Conservation (phyloP, 2,888 invertebrate species). For the Drosophila subsilvestris region DNA sequence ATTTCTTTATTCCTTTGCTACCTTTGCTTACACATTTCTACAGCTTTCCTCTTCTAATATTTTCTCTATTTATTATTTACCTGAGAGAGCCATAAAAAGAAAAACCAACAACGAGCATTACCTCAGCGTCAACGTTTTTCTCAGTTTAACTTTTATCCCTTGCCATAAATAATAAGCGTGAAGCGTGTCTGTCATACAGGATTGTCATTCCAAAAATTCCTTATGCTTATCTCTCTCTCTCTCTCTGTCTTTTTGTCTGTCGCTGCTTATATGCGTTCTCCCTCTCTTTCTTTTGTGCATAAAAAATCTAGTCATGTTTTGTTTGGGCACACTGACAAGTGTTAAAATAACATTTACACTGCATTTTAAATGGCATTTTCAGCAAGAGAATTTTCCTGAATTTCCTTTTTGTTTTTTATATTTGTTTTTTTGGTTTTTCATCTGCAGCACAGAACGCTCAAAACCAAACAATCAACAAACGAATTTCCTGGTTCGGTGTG, state of each 20-base stretch:
- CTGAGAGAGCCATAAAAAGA: background rate
- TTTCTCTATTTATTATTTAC: background rate
- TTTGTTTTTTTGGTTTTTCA: background rate
- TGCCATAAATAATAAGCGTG: slow-evolving; percentile 47
- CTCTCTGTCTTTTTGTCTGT: background rate
- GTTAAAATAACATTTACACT: slow-evolving; percentile 56
- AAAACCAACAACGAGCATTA: background rate
- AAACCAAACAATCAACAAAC: slow-evolving; percentile 41
- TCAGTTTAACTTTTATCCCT: slow-evolving; percentile 28
- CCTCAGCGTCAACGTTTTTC: slow-evolving; percentile 2
- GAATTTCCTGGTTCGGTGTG: slow-evolving; percentile 31
- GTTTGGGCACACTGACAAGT: slow-evolving; percentile 48
- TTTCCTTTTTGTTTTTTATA: slow-evolving; percentile 1
- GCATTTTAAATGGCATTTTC: slow-evolving; percentile 49
- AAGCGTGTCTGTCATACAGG: slow-evolving; percentile 19
- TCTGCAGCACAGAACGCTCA: slow-evolving; percentile 2
- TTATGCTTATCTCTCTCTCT: slow-evolving; percentile 16
- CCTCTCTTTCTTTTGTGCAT: slow-evolving; percentile 6
- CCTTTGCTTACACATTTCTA: no score
- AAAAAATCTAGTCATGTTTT: slow-evolving; percentile 27
- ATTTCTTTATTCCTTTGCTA: background rate
- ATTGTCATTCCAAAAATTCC: slow-evolving; percentile 32
- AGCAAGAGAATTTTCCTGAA: slow-evolving; percentile 10
- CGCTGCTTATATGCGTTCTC: slow-evolving; percentile 5
- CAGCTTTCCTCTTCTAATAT: background rate